Percentiles rank a stretch among this genome's conserved stretches.
phyloP scores from a whole-genome alignment of 2,888 invertebrate species.

The Ophion ventricosus region DNA sequence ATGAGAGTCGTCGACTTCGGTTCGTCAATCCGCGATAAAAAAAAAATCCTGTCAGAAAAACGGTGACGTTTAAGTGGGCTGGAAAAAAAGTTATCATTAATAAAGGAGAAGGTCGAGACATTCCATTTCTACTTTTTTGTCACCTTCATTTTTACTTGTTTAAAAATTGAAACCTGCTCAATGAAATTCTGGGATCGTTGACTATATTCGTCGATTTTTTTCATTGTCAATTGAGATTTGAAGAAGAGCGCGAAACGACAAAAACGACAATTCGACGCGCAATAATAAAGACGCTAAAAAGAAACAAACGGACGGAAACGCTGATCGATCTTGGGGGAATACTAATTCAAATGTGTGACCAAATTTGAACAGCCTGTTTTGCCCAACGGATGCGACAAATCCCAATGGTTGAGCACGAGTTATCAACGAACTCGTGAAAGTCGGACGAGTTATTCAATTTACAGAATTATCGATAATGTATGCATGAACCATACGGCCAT shows the following conservation, averaged over 20 bases:
- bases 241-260: neutral
- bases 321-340: conserved; percentile 25
- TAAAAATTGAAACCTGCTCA: too few relatives aligned
- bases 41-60: neutral
- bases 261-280: conserved; percentile 21
- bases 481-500: conserved; percentile 5
- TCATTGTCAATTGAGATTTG: too few relatives aligned
- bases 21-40: neutral
- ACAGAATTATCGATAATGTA: conserved; percentile 51
- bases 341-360: conserved; percentile 36
- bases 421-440: conserved; percentile 30
- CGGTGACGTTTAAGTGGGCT: neutral
- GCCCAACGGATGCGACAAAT: conserved; percentile 17
- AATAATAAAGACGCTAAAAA: neutral
- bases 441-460: conserved; percentile 42
- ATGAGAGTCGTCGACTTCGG: neutral
- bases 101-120: neutral
- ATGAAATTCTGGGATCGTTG: too few relatives aligned
- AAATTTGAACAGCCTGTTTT: conserved; percentile 9
- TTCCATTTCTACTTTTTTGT: neutral
- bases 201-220: too few relatives aligned
- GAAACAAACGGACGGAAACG: neutral
- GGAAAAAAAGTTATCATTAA: neutral
- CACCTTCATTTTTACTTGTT: too few relatives aligned
- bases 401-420: conserved; percentile 28